These are phyloP conservation scores for Myiagra hebetior DNA, from an alignment of 2,113 vertebrate species.

Conservation along the genomic window DNA sequence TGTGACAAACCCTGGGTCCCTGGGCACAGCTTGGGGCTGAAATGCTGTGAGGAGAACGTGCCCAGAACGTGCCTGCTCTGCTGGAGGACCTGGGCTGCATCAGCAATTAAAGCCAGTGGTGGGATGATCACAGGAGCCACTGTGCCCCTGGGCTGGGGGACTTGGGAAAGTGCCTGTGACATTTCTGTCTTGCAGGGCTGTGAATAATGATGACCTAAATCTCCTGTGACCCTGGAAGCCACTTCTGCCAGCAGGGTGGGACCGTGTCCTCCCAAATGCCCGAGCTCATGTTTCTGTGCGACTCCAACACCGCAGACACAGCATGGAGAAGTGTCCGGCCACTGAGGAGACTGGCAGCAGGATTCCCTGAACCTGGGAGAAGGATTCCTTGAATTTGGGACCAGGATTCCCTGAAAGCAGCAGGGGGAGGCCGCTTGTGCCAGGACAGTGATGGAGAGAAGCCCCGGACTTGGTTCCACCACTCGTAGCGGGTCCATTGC, in stretches of 20 bases:
- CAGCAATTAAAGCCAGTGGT: accelerated
- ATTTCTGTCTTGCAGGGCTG: neutral
- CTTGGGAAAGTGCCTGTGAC: neutral
- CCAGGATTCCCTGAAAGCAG: accelerated
- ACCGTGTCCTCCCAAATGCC: neutral
- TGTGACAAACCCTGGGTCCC: neutral
- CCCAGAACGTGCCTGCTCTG: neutral
- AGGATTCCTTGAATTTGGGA: neutral
- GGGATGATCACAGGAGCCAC: accelerated
- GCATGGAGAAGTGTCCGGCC: neutral
- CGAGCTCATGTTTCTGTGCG: accelerated
- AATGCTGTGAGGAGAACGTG: accelerated
- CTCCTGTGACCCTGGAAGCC: neutral
- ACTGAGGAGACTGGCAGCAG: neutral
- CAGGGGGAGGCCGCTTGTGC: neutral
- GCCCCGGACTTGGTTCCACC: accelerated
- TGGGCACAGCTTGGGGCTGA: neutral
- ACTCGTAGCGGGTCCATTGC: accelerated
- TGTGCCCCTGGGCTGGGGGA: accelerated
- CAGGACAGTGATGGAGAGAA: neutral
- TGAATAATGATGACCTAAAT: accelerated
- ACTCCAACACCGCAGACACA: accelerated
- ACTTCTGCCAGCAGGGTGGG: neutral
- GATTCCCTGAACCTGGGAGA: neutral
- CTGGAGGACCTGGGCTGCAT: neutral